Evolutionary conservation across 2,797 vertebrate species (phyloP).

Genomic region (Tinamus major): DNA sequence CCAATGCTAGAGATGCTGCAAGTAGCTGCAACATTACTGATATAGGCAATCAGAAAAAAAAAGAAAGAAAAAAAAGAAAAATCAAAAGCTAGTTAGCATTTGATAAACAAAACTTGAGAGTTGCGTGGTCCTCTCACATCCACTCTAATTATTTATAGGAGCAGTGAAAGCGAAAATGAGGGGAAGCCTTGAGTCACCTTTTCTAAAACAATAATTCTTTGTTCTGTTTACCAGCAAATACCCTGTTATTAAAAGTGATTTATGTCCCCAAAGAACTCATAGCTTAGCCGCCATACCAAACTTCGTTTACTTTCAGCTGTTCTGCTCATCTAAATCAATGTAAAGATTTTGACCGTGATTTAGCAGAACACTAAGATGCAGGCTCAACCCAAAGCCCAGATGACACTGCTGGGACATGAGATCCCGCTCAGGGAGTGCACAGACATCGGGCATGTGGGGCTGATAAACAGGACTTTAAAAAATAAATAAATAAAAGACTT

Average conservation of each 20-base stretch:
- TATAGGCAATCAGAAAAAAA: not conserved
- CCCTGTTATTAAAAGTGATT: constrained; percentile 12
- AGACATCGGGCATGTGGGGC: not conserved
- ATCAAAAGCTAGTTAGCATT: not conserved
- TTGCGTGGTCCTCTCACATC: not conserved
- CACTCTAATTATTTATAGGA: not conserved
- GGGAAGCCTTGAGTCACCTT: constrained; percentile 24
- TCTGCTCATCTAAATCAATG: not conserved
- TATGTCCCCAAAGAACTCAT: not conserved
- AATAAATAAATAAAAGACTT: not conserved
- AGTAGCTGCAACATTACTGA: not conserved
- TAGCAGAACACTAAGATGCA: not conserved
- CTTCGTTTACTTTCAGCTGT: not conserved
- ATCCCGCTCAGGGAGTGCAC: not conserved
- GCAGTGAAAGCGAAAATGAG: not conserved
- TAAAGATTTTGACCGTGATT: not conserved
- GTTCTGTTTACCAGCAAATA: not conserved
- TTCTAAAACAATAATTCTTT: not conserved
- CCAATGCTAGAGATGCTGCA: not conserved
- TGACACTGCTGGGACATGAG: not conserved
- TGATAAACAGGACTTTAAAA: not conserved
- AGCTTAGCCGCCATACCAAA: not conserved
- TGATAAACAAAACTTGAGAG: not conserved
- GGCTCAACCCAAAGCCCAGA: not conserved
- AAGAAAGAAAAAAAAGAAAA: not conserved